These are phyloP conservation scores for Pristionchus entomophagus DNA, from an alignment of 2,888 invertebrate genomes.

Conservation along the genomic window DNA sequence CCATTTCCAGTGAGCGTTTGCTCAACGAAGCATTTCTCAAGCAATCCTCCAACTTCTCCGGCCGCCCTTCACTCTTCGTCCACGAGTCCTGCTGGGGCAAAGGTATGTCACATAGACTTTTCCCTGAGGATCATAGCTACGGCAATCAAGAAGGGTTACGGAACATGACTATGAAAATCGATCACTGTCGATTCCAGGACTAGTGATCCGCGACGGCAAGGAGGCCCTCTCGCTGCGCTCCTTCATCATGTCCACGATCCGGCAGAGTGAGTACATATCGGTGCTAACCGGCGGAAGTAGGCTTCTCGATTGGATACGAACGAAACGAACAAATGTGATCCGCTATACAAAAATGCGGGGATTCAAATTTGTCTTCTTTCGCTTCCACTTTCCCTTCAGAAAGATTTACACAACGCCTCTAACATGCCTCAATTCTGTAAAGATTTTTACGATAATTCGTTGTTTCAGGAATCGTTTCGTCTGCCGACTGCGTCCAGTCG, in stretches of 20 bases:
- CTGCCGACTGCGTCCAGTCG: neutral
- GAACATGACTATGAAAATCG: neutral
- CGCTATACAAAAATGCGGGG: no score
- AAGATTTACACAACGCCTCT: no score
- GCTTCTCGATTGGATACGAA: neutral
- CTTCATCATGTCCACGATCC: slow-evolving; percentile 36
- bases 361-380: no score
- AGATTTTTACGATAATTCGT: no score
- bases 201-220: slow-evolving; percentile 41
- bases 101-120: neutral
- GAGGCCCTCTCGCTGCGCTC: slow-evolving; percentile 1
- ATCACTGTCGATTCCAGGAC: neutral
- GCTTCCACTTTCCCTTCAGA: no score
- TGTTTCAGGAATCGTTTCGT: neutral
- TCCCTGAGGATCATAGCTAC: no score
- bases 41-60: slow-evolving; percentile 47
- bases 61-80: slow-evolving; percentile 48
- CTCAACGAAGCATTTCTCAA: slow-evolving; percentile 45
- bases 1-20: neutral
- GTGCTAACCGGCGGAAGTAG: neutral
- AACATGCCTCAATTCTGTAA: no score
- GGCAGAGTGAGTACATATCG: slow-evolving; percentile 40
- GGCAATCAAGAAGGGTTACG: no score
- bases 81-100: slow-evolving; percentile 51
- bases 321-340: no score